Conservation (phyloP, 2,888 invertebrate genomes). For the Dryobota labecula region DNA sequence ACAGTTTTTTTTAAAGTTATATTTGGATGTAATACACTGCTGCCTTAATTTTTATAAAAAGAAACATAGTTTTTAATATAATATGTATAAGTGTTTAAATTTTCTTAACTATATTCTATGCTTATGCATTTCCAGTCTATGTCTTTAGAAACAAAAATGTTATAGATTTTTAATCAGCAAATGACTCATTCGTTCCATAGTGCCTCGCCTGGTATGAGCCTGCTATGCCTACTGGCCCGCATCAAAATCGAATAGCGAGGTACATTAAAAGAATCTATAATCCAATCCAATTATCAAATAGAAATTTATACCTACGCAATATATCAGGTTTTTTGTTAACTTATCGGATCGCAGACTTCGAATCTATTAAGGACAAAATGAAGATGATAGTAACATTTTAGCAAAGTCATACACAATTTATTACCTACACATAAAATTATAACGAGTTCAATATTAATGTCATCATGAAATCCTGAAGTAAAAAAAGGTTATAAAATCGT, state of each 20-base stretch:
- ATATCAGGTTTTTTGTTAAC: slow-evolving; percentile 9
- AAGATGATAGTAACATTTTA: background rate
- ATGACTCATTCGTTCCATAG: too few species aligned
- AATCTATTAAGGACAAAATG: background rate
- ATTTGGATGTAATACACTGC: too few species aligned
- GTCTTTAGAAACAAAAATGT: too few species aligned
- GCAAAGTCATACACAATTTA: slow-evolving; percentile 2
- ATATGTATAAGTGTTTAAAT: too few species aligned
- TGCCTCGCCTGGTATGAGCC: too few species aligned
- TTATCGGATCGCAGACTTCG: slow-evolving; percentile 8
- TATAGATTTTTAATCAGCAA: too few species aligned
- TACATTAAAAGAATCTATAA: slow-evolving; percentile 8
- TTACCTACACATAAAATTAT: slow-evolving; percentile 3
- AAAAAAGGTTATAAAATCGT: slow-evolving; percentile 1
- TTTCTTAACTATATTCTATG: too few species aligned
- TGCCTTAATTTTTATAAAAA: too few species aligned
- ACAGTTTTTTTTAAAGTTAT: too few species aligned
- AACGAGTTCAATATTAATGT: background rate
- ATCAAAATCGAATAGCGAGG: background rate
- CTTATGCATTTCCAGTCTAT: too few species aligned
- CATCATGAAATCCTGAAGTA: slow-evolving; percentile 1
- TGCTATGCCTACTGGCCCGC: too few species aligned
- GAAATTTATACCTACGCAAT: slow-evolving; percentile 1
- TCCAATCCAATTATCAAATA: slow-evolving; percentile 26
- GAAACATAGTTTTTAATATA: too few species aligned